These are phyloP conservation scores for Loriculus beryllinus DNA, from an alignment of 2,797 vertebrate species.

Conservation along the genomic window DNA sequence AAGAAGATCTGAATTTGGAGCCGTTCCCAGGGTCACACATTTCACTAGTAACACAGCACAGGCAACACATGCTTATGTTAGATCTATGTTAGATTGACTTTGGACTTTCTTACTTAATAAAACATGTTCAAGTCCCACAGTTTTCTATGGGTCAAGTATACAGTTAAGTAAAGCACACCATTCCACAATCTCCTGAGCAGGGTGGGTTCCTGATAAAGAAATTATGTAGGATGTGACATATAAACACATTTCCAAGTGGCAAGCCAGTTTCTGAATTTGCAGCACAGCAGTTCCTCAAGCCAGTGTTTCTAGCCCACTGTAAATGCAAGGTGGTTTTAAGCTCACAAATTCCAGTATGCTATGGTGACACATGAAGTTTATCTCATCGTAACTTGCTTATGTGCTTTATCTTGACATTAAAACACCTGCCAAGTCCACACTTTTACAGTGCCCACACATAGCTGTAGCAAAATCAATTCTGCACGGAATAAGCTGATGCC, in stretches of 20 bases:
- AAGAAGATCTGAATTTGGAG: background rate
- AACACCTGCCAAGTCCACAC: background rate
- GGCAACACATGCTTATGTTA: fast-evolving
- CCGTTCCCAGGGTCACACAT: background rate
- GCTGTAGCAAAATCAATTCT: background rate
- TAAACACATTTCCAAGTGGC: background rate
- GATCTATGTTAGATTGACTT: background rate
- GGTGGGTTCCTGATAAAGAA: background rate
- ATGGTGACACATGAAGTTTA: background rate
- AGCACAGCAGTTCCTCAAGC: background rate
- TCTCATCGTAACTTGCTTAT: background rate
- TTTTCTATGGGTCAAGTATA: background rate
- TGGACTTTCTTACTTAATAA: background rate
- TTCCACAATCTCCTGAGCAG: background rate
- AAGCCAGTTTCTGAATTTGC: background rate
- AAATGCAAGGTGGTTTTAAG: background rate
- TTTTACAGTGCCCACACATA: background rate
- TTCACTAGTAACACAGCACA: background rate
- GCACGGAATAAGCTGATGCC: background rate
- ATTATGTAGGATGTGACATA: background rate
- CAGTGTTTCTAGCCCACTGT: background rate
- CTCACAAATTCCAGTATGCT: background rate
- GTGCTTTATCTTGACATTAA: background rate
- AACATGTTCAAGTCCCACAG: background rate
- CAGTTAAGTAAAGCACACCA: background rate